Evolutionary conservation across 2,888 invertebrate genomes (phyloP).

Genomic region (Stratiomys singularior): DNA sequence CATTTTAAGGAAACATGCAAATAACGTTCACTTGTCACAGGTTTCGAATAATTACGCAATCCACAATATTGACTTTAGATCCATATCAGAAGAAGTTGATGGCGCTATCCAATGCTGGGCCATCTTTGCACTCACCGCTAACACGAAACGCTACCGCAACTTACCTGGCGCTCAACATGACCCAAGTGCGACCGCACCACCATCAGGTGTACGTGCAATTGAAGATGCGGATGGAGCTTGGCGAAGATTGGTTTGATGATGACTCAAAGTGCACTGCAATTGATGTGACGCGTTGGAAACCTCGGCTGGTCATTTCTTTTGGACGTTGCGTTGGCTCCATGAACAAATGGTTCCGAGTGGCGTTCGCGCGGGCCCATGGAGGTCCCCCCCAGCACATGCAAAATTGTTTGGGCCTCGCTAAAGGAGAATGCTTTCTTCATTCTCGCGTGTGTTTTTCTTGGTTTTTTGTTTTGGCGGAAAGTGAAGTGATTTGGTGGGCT

Average conservation of each 20-base stretch:
- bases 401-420: constrained; percentile 14
- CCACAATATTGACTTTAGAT: background rate
- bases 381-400: constrained; percentile 40
- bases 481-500: constrained; percentile 38
- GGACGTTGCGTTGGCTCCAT: constrained; percentile 30
- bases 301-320: constrained; percentile 45
- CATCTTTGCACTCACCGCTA: background rate
- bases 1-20: too few species aligned
- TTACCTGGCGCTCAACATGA: background rate
- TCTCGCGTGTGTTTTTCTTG: constrained; percentile 32
- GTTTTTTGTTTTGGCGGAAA: constrained; percentile 33
- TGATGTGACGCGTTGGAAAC: constrained; percentile 23
- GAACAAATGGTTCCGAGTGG: constrained; percentile 27
- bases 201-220: constrained; percentile 44
- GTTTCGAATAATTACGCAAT: background rate
- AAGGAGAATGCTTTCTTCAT: constrained; percentile 47
- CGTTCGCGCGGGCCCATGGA: constrained; percentile 5
- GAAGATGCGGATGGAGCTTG: constrained; percentile 20
- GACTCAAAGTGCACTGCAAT: constrained; percentile 38
- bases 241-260: constrained; percentile 3
- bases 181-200: constrained; percentile 12
- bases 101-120: background rate
- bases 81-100: background rate
- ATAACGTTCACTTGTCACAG: background rate
- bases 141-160: background rate